A percentile compares a stretch with the other conserved stretches of the same genome.
These are phyloP conservation scores for Drepana falcataria DNA, from an alignment of 2,888 invertebrate species.

Conservation along the genomic window DNA sequence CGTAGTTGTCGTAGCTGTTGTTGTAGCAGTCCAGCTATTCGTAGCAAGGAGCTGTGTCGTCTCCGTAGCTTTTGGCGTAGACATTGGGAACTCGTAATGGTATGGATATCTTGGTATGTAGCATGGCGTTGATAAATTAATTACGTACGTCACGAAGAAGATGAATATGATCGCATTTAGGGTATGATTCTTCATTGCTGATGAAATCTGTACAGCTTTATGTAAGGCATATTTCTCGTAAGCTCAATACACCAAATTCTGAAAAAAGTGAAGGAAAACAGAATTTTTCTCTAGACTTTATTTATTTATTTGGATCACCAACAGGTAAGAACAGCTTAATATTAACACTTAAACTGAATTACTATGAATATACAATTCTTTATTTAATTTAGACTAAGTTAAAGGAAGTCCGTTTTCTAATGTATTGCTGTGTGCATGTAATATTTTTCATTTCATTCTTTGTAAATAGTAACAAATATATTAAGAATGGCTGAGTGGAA, in stretches of 20 bases:
- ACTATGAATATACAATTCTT: no score
- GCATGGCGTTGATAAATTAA: slow-evolving; percentile 5
- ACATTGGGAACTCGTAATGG: not conserved
- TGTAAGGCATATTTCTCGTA: not conserved
- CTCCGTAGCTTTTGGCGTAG: not conserved
- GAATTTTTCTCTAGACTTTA: no score
- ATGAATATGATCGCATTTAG: not conserved
- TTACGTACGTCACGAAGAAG: not conserved
- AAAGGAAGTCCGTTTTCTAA: no score
- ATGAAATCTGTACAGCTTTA: not conserved
- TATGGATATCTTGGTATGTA: slow-evolving; percentile 13
- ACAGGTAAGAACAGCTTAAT: no score
- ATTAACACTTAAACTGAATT: no score
- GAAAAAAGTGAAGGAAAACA: not conserved
- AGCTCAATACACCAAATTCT: not conserved
- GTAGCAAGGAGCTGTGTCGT: not conserved
- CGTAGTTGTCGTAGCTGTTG: not conserved
- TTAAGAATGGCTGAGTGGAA: no score
- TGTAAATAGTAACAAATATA: no score
- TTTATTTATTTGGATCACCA: no score
- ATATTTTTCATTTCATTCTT: no score
- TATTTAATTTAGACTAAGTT: no score
- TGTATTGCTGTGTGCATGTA: no score
- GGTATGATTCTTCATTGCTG: not conserved
- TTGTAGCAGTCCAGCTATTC: slow-evolving; percentile 1